Evolutionary conservation across 2,797 vertebrate species (phyloP).

Genomic region (Dryobates pubescens): DNA sequence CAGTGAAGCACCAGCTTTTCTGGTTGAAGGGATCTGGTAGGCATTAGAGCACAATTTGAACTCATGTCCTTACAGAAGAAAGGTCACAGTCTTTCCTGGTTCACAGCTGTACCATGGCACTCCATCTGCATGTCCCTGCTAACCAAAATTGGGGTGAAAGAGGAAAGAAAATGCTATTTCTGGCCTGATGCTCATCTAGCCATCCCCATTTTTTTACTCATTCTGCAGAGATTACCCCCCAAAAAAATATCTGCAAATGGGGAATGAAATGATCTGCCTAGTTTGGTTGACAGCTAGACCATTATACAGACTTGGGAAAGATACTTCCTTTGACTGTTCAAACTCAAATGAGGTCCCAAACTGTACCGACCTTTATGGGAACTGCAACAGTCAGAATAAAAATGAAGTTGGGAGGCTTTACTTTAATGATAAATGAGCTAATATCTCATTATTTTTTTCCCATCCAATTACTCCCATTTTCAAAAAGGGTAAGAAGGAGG

Average conservation of each 20-base stretch:
- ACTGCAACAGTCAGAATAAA: not conserved
- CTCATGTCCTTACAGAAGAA: not conserved
- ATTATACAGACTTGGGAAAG: not conserved
- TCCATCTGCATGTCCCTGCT: not conserved
- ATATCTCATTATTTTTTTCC: not conserved
- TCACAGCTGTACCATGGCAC: not conserved
- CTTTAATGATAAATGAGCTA: not conserved
- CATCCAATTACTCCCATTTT: not conserved
- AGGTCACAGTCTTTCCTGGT: not conserved
- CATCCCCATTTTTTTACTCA: not conserved
- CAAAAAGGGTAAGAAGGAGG: too few species aligned
- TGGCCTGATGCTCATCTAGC: not conserved
- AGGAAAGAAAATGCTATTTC: not conserved
- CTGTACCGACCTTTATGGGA: not conserved
- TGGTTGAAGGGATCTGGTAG: not conserved
- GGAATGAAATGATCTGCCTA: not conserved
- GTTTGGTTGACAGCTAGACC: not conserved
- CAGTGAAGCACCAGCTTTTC: not conserved
- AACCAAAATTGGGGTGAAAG: not conserved
- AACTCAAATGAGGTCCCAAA: not conserved
- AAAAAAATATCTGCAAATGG: not conserved
- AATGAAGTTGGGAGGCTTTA: not conserved
- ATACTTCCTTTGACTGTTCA: not conserved
- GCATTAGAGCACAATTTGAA: not conserved
- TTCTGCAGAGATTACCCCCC: not conserved